Conservation (phyloP, 2,113 vertebrate species). For the Onychorhynchus coronatus region DNA sequence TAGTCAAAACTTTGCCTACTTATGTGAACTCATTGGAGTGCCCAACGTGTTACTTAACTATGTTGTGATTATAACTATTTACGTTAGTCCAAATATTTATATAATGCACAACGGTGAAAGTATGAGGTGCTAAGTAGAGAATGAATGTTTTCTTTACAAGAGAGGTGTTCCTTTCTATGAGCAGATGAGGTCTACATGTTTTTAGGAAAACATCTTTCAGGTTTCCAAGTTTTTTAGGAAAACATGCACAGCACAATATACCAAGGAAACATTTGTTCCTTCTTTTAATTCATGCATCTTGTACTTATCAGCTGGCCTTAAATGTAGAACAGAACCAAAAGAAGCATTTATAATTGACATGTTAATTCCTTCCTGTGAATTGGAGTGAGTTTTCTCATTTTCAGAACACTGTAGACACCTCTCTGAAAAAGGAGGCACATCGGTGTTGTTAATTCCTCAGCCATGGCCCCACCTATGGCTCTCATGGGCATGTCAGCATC, state of each 20-base stretch:
- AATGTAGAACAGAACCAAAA: not conserved
- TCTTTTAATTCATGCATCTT: not conserved
- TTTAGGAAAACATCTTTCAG: not conserved
- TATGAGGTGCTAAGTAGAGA: not conserved
- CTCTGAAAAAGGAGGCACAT: not conserved
- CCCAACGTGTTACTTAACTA: not conserved
- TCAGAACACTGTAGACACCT: not conserved
- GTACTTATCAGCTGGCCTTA: not conserved
- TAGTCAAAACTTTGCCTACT: not conserved
- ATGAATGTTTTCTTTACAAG: not conserved
- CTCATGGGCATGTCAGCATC: not conserved
- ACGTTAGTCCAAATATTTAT: conserved; percentile 45
- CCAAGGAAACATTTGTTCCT: not conserved
- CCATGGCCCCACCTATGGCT: not conserved
- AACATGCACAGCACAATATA: not conserved
- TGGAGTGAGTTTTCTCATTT: not conserved
- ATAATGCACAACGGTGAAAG: not conserved
- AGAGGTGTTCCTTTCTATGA: not conserved
- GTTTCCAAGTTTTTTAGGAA: not conserved
- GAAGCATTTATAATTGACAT: not conserved
- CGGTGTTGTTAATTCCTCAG: not conserved
- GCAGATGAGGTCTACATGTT: not conserved
- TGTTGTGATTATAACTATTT: conserved; percentile 27
- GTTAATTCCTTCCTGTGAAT: not conserved
- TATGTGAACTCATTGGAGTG: not conserved